These are phyloP conservation scores for Vireo altiloquus DNA, from an alignment of 2,113 vertebrate genomes.

Conservation along the genomic window DNA sequence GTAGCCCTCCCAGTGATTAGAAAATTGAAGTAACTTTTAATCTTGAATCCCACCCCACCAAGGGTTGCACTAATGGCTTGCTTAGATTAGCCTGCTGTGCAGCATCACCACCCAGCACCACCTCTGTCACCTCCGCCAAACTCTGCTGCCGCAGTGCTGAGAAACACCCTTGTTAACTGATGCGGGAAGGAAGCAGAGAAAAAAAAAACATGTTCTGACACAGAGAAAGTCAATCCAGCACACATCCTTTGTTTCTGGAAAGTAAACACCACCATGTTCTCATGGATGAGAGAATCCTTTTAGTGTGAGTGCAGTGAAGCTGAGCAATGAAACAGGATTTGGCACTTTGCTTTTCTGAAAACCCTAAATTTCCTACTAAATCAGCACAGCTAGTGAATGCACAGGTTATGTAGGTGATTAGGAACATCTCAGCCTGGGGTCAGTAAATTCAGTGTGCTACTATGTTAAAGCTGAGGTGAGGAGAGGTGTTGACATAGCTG, in stretches of 20 bases:
- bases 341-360: background rate
- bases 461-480: background rate
- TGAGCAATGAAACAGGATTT: background rate
- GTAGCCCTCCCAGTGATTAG: conserved; percentile 15
- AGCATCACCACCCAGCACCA: background rate
- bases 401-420: background rate
- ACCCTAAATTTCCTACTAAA: background rate
- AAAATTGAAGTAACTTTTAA: conserved; percentile 60
- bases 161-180: background rate
- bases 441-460: background rate
- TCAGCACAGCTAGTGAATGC: background rate
- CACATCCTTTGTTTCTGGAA: background rate
- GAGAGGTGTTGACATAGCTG: background rate
- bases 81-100: conserved; percentile 20
- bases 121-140: background rate
- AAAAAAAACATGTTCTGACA: background rate
- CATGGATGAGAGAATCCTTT: background rate
- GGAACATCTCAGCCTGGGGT: background rate
- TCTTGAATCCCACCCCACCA: background rate
- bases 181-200: background rate
- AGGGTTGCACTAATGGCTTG: background rate
- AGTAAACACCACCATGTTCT: background rate
- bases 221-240: background rate
- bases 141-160: background rate
- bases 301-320: background rate